Conservation (phyloP, 2,888 invertebrate species). For the Antitype chi region DNA sequence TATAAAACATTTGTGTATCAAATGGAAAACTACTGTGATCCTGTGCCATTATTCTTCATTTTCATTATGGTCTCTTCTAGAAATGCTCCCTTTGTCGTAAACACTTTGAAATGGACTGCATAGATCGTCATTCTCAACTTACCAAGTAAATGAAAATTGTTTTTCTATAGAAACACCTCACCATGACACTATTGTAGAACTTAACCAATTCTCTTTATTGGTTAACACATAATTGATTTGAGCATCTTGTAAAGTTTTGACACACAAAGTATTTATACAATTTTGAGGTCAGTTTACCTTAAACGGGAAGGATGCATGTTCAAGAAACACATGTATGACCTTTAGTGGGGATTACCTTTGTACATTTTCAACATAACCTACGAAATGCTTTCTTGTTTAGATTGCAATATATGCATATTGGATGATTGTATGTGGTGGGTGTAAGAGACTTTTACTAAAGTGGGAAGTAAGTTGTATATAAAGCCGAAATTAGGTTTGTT, state of each 20-base stretch:
- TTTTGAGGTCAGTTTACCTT: conserved; percentile 55
- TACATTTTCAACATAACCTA: conserved; percentile 26
- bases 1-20: not conserved
- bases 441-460: conserved; percentile 42
- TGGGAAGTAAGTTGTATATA: conserved; percentile 53
- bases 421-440: conserved; percentile 61
- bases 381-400: conserved; percentile 49
- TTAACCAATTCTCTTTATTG: conserved; percentile 25
- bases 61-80: not conserved
- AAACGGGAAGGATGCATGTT: conserved; percentile 58
- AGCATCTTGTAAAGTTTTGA: conserved; percentile 37
- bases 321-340: conserved; percentile 56
- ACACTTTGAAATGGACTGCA: not conserved
- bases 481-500: conserved; percentile 54
- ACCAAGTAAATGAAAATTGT: not conserved
- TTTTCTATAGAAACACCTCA: conserved; percentile 8
- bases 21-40: no score
- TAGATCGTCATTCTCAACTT: not conserved
- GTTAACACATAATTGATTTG: conserved; percentile 49
- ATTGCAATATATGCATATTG: conserved; percentile 31
- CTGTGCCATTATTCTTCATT: not conserved
- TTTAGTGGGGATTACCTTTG: conserved; percentile 43
- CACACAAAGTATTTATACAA: conserved; percentile 41
- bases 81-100: not conserved
- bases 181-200: conserved; percentile 43